Evolutionary conservation across 30 jellyfish, hydroid and myxozoan species (phyloP).

Genomic region (Cassiopea andromeda): DNA sequence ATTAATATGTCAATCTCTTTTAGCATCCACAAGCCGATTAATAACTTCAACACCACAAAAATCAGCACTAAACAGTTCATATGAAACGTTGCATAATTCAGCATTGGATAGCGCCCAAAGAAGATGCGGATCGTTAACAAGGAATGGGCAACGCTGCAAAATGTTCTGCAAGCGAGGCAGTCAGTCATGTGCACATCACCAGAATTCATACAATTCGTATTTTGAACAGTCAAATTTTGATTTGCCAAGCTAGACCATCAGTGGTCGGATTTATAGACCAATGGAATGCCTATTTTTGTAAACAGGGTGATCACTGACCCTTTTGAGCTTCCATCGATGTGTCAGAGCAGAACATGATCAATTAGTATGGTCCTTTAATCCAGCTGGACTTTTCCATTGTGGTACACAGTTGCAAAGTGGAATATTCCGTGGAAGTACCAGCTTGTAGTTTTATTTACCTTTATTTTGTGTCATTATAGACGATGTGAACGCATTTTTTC

Average conservation of each 20-base stretch:
- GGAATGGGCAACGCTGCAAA: constrained; percentile 65
- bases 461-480: too few species aligned
- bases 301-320: too few species aligned
- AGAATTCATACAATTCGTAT: constrained; percentile 49
- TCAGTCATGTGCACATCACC: constrained; percentile 63
- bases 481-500: too few species aligned
- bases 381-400: too few species aligned
- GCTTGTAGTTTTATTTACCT: too few species aligned
- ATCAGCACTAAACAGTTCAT: constrained; percentile 4
- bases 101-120: constrained; percentile 25
- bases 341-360: too few species aligned
- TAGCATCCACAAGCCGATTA: background rate
- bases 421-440: too few species aligned
- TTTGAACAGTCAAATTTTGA: constrained; percentile 46
- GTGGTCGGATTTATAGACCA: background rate
- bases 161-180: constrained; percentile 57
- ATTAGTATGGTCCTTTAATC: too few species aligned
- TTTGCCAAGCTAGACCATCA: background rate
- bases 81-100: constrained; percentile 2
- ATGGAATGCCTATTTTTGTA: background rate
- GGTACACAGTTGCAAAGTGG: too few species aligned
- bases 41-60: constrained; percentile 64
- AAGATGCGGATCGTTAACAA: constrained; percentile 68
- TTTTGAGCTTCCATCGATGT: too few species aligned
- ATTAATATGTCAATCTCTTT: background rate